These are phyloP conservation scores for Chloroceryle aenea DNA, from an alignment of 2,113 vertebrate genomes.

Conservation along the genomic window DNA sequence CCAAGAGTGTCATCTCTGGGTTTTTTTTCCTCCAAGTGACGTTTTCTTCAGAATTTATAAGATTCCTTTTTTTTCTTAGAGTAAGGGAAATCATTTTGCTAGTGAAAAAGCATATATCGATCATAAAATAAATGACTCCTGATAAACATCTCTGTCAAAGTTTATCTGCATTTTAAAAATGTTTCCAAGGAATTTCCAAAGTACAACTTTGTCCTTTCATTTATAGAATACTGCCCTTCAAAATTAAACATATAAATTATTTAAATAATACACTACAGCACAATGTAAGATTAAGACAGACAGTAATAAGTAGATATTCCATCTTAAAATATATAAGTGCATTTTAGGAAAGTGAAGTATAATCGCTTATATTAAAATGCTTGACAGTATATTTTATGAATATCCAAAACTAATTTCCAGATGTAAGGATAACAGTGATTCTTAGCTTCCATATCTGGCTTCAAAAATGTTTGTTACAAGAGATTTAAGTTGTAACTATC, in stretches of 20 bases:
- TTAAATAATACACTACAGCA: neutral
- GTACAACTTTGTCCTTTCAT: neutral
- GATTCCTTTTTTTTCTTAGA: neutral
- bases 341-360: neutral
- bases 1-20: accelerated
- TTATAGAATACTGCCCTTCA: neutral
- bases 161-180: neutral
- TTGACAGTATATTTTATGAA: neutral
- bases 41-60: neutral
- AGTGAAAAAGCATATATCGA: neutral
- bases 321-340: neutral
- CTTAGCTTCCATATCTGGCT: neutral
- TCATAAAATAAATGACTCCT: neutral
- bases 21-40: neutral
- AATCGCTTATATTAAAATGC: neutral
- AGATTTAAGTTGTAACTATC: neutral
- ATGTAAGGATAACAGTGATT: neutral
- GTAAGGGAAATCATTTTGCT: neutral
- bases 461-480: neutral
- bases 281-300: neutral
- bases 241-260: neutral
- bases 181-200: neutral
- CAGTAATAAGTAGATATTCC: neutral
- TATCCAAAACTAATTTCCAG: neutral
- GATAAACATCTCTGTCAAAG: neutral